Evolutionary conservation across 1,140 invertebrate genomes (phyloP), one percentile per base, ranked within the genome.

Genomic region (Drosophila arizonae): DNA sequence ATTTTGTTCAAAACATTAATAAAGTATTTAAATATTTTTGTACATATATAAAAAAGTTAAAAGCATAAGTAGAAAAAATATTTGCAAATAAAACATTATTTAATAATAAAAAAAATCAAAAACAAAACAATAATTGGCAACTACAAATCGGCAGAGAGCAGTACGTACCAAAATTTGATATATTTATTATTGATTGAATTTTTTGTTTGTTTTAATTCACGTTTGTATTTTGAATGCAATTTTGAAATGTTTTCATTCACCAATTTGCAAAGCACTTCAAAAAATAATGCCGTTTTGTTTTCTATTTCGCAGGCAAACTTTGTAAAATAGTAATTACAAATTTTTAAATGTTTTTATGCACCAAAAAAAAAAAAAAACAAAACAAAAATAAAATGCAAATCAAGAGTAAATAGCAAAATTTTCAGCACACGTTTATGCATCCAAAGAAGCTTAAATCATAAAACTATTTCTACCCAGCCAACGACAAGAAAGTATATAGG

Each of bases 301-400:
- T 84, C 62, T 88, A 72, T 61, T 81, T 65, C 85, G 50, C 84
- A 88, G 84, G 84, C 84, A 88, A 88, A 80, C 48, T 69, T 88
- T 88, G 84, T 88, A 88, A 84, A 79, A 70, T 72, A 64, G 43
- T 55, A 55, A 78, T 51, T 50, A 58, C 56, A 81, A 76, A 45
- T 72, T 88, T 88, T 76, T 70, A 73, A 79, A 79, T 54, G 62
- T 76, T 79, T 87, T 70, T 76, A 79, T 86, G 82, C 79, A 86
- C 81, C 79, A 55, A 54, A 17, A 54, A 52, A 10, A 9, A 17
- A 60, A 63, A 65, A 1, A 65, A 66, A 48, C 17, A 17, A 17
- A 30, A 30, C 0, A 30, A 30, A 30, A 30, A 30, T 70, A 64
- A 65, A 62, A 30, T 30, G 33, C 33, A 36, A 39, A 66, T 17